Conservation (phyloP, 1,140 invertebrate genomes). For the Bombyx mandarina region DNA sequence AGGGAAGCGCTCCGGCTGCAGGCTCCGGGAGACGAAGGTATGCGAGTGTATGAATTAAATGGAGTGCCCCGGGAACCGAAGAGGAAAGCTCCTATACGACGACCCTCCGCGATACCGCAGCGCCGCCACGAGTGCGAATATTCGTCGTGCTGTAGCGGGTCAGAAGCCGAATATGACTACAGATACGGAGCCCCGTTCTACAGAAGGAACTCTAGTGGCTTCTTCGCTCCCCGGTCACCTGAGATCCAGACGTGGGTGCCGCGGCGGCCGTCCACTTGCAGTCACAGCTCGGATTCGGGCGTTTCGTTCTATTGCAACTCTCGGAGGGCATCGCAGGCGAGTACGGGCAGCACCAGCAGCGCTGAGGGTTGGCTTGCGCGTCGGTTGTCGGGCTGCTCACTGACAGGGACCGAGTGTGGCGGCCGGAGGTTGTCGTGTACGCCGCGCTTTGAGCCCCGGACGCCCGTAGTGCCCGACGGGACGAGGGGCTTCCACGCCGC, state of each 20-base stretch:
- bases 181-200: conserved; percentile 69
- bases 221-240: conserved; percentile 67
- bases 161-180: conserved; percentile 76
- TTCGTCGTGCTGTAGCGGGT: conserved; percentile 78
- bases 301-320: conserved; percentile 74
- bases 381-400: conserved; percentile 68
- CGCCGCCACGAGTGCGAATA: conserved; percentile 64
- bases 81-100: conserved; percentile 68
- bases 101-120: conserved; percentile 34
- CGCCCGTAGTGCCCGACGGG: conserved; percentile 88
- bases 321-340: conserved; percentile 70
- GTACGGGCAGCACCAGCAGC: conserved; percentile 72
- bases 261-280: conserved; percentile 72
- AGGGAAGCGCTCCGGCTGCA: conserved; percentile 81
- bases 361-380: conserved; percentile 70
- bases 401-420: conserved; percentile 71
- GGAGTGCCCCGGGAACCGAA: conserved; percentile 72
- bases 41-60: conserved; percentile 73
- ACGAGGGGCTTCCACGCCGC: conserved; percentile 81
- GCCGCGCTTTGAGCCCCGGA: conserved; percentile 72
- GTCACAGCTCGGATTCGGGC: conserved; percentile 67
- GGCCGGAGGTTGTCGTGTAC: conserved; percentile 67
- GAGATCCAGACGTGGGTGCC: conserved; percentile 77
- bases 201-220: conserved; percentile 73
- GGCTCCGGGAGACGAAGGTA: conserved; percentile 55